phyloP scores from a whole-genome alignment of 2,797 vertebrate genomes.

The Sebastolobus altivelis region DNA sequence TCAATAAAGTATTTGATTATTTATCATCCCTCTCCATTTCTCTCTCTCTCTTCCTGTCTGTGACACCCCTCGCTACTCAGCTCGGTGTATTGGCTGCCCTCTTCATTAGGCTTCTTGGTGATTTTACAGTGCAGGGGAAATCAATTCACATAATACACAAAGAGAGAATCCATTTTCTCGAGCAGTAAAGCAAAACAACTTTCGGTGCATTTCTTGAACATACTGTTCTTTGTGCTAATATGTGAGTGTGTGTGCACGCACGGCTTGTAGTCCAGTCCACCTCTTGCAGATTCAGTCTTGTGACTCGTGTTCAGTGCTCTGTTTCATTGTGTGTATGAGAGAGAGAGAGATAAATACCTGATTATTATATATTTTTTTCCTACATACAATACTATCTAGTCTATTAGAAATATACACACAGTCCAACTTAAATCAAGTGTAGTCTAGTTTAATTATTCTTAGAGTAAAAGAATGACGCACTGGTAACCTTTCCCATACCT shows the following conservation, averaged over 20 bases:
- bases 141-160: constrained; percentile 57
- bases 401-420: constrained; percentile 4
- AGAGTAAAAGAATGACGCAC: not conserved
- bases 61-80: constrained; percentile 34
- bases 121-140: constrained; percentile 61
- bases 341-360: not conserved
- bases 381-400: constrained; percentile 3
- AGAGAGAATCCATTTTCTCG: constrained; percentile 55
- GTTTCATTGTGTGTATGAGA: not conserved
- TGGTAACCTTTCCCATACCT: not conserved
- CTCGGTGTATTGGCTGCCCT: constrained; percentile 32
- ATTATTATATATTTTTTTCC: constrained; percentile 4
- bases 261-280: constrained; percentile 28
- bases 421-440: not conserved
- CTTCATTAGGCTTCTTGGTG: constrained; percentile 62
- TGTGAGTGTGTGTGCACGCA: not conserved
- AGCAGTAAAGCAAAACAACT: constrained; percentile 50
- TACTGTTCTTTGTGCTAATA: constrained; percentile 34
- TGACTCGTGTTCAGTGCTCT: constrained; percentile 49
- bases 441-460: not conserved
- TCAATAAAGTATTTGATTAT: constrained; percentile 72
- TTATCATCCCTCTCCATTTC: constrained; percentile 59
- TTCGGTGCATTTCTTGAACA: constrained; percentile 46
- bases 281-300: constrained; percentile 54
- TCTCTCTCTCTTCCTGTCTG: constrained; percentile 5